These are phyloP conservation scores for Leptodactylus fuscus DNA, from an alignment of 2,113 vertebrate species.

Conservation along the genomic window DNA sequence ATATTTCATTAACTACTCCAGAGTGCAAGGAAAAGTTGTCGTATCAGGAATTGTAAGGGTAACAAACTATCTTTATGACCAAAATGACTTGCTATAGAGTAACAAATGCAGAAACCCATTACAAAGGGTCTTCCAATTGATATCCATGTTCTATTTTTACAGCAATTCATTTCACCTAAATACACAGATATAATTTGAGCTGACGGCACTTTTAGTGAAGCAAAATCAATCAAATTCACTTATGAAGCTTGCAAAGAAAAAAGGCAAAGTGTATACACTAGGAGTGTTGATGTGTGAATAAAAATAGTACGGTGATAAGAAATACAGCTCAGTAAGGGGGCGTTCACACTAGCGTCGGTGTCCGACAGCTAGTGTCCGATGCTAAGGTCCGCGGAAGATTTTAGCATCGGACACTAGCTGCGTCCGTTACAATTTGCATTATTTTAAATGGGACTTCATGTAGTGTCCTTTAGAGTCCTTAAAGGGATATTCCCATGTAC, in stretches of 20 bases:
- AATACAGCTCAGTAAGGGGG: background rate
- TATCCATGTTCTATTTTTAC: slow-evolving; percentile 35
- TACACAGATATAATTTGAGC: slow-evolving; percentile 15
- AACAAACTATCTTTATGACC: background rate
- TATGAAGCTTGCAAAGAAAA: background rate
- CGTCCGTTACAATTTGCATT: no score
- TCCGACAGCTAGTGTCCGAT: no score
- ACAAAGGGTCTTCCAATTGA: background rate
- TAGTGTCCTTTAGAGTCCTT: no score
- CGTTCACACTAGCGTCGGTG: no score
- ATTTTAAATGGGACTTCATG: no score
- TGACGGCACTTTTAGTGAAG: slow-evolving; percentile 11
- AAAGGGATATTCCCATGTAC: no score
- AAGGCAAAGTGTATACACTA: background rate
- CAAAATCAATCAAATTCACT: slow-evolving; percentile 15
- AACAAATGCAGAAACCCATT: background rate
- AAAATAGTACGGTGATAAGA: background rate
- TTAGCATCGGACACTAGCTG: no score
- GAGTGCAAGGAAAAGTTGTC: no score
- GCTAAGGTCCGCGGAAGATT: no score
- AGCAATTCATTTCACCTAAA: slow-evolving; percentile 18
- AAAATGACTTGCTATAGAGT: background rate
- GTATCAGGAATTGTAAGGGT: no score
- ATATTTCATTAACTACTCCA: background rate
- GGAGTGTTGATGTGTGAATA: background rate